Evolutionary conservation across 2,888 invertebrate genomes (phyloP), one percentile per base, ranked within the genome.

Genomic region (Adelognathus sp.): DNA sequence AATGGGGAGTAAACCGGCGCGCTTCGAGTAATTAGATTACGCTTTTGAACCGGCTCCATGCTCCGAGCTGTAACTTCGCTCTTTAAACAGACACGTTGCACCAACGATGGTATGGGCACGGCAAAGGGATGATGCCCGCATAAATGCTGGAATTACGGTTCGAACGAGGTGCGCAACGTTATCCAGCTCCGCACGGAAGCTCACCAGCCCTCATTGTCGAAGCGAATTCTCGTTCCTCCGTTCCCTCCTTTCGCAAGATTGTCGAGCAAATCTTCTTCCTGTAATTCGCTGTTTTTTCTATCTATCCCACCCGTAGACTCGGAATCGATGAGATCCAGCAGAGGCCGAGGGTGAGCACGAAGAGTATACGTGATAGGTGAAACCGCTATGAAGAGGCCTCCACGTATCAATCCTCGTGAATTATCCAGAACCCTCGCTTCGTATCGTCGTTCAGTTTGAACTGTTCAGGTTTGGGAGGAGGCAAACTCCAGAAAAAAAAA

Each of bases 21-120:
- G 46, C 18, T 18, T 60, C 71, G 54, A 56, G 75, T 85, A 87
- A 87, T 86, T 85, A 84, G 81, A 83, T 84, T 84, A 82, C 81
- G 79, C 81, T 85, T 83, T 77, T 76, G 54, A 85, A 80, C 70
- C n/a, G n/a, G 46, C 18, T 61, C 9, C 36, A 27, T 29, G 54
- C 29, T 21, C 18, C n/a, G 29, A 11, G 24, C 60, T 72, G 46
- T 61, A 56, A 71, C 63, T 21, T 11, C 29, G 54, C 24, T 61
- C 64, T 44, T 52, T 64, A 54, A 74, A 74, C 61, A 39, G 71
- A 73, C 58, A 64, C 50, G 50, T 24, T 27, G 29, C 33, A 63
- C 33, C 56, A 60, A 1, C 11, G 41, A 33, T 27, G 6, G 58
- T n/a, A n/a, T 50, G 33, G n/a, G 16, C n/a, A 31, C 24, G 21